Evolutionary conservation across 1,140 invertebrate species (phyloP), one percentile per base, ranked within the genome.

Genomic region (Eubasilissa regina): DNA sequence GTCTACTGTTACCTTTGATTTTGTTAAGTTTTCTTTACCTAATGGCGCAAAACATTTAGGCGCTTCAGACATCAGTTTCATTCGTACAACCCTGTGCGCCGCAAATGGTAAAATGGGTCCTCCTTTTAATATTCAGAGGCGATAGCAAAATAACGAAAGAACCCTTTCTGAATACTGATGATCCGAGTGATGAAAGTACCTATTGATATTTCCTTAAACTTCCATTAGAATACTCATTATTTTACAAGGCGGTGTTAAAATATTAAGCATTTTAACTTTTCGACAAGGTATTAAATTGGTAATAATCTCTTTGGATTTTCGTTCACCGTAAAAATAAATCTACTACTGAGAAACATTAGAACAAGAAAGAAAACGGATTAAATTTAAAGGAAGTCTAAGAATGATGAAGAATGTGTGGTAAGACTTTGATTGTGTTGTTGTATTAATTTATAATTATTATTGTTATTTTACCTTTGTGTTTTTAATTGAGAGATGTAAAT

Each of bases 121-220:
- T 75, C 44, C 55, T 58, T 35, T 78, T 78, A 78, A 72, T 78
- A 78, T 78, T 19, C 76, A 70, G 62, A 64, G 45, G 51, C 64
- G 62, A 72, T 70, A 56, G 62, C 76, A 78, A 72, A 56, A 72
- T 78, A 78, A 78, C 76, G 47, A 53, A 55, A 45, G 51, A 10
- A 35, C 47, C 44, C 35, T 8, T 15, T 62, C 51, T 68, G 76
- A 62, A 78, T 78, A 72, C 76, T 78, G 58, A 78, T 78, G 35
- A 74, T 47, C 15, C 21, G 66, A 70, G 17, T 44, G 66, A 44
- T 51, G 15, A 21, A 47, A 17, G 43, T 68, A 21, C 9, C 64
- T 70, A 70, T 70, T 48, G 66, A 70, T 53, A 72, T 64, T 8
- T 64, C 10, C 35, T 64, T 43, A 43, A 17, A 25, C 21, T 64